Percentiles rank a stretch among this genome's conserved stretches.
Conservation (phyloP, 2,113 vertebrate species). For the Rhagologus leucostigma region DNA sequence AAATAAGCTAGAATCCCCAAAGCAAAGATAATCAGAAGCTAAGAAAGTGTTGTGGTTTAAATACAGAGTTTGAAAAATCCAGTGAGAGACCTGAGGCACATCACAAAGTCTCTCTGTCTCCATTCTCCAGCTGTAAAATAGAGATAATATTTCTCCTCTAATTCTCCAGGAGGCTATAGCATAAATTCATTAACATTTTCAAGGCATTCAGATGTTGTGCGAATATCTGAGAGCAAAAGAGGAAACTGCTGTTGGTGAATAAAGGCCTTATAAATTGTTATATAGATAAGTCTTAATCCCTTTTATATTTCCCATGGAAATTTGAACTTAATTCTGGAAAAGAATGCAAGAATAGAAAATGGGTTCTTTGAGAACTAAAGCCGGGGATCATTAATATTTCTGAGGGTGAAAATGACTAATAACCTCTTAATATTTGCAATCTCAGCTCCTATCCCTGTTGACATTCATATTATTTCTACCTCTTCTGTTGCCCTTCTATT, state of each 20-base stretch:
- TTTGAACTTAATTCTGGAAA: neutral
- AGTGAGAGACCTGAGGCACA: neutral
- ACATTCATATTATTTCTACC: neutral
- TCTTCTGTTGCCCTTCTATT: neutral
- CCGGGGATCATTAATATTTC: neutral
- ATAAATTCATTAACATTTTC: slow-evolving; percentile 20
- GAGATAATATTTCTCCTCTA: slow-evolving; percentile 43
- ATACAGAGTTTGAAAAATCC: neutral
- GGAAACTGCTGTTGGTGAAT: neutral
- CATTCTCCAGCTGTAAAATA: slow-evolving; percentile 17
- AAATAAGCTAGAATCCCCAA: neutral
- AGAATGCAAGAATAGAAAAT: neutral
- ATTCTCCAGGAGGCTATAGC: neutral
- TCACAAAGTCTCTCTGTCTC: neutral
- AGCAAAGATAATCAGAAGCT: neutral
- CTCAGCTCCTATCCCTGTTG: neutral
- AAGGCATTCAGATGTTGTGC: neutral
- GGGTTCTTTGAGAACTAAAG: neutral
- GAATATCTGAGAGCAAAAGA: neutral
- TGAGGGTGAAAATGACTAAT: neutral
- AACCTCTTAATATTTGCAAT: neutral
- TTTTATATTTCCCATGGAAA: neutral
- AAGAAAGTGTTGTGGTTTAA: neutral
- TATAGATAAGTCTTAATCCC: neutral
- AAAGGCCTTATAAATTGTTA: neutral